Conservation (phyloP, 92 coral and sea anemone species). For the Porites cylindrica region DNA sequence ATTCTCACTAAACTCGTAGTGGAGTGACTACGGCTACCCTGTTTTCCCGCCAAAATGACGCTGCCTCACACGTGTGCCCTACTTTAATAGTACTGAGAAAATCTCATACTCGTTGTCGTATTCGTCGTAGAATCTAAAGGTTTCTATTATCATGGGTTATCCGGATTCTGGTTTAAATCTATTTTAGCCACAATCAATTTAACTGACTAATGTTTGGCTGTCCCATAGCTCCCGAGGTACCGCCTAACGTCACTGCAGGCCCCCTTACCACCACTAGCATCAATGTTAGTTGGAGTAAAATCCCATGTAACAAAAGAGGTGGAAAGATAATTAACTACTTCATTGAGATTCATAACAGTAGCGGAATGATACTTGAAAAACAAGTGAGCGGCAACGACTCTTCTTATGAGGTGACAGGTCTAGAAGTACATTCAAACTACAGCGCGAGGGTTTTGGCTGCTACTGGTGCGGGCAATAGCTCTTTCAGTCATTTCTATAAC, state of each 20-base stretch:
- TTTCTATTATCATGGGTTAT: too few species aligned
- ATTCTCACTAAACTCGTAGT: too few species aligned
- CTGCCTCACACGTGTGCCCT: too few species aligned
- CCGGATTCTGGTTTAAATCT: too few species aligned
- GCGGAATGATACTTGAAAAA: neutral
- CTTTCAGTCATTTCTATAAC: conserved; percentile 36
- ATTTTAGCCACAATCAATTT: too few species aligned
- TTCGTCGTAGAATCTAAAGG: too few species aligned
- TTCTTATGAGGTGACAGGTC: neutral
- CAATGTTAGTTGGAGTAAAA: conserved; percentile 56
- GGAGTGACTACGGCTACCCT: too few species aligned
- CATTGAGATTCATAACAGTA: conserved; percentile 27
- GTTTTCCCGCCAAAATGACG: too few species aligned
- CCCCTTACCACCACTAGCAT: conserved; percentile 56
- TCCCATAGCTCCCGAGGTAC: conserved; percentile 47
- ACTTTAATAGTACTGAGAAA: too few species aligned
- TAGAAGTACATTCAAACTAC: conserved; percentile 53
- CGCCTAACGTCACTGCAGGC: conserved; percentile 43
- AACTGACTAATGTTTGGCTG: neutral
- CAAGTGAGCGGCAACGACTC: neutral
- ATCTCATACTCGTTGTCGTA: too few species aligned
- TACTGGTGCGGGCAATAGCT: conserved; percentile 48
- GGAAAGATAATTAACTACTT: conserved; percentile 61
- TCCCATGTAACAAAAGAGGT: conserved; percentile 47
- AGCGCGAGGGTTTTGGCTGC: conserved; percentile 45